These are phyloP conservation scores for Stenodema calcarata DNA, from an alignment of 2,888 invertebrate species.

Conservation along the genomic window DNA sequence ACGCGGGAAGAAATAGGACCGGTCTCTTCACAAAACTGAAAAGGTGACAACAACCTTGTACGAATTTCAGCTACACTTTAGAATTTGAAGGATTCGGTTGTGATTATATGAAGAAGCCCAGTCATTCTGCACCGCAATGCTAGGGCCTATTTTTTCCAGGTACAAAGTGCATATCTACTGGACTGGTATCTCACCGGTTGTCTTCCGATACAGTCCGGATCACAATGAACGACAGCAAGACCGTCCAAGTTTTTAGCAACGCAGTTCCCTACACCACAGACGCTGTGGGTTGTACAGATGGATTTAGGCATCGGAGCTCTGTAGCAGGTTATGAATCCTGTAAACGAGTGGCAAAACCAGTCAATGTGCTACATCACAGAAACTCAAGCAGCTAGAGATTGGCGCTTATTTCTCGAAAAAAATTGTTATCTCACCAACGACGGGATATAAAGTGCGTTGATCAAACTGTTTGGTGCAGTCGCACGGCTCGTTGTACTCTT, in stretches of 20 bases:
- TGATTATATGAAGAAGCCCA: no score
- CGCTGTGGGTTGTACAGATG: constrained; percentile 51
- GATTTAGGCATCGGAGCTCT: constrained; percentile 51
- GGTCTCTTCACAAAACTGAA: constrained; percentile 41
- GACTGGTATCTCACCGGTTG: constrained; percentile 45
- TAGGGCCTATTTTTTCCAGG: no score
- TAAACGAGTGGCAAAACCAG: no score
- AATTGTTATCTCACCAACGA: constrained; percentile 43
- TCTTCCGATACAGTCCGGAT: constrained; percentile 44
- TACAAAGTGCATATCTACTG: no score
- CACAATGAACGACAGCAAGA: constrained; percentile 50
- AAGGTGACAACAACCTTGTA: background rate
- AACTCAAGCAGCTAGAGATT: no score
- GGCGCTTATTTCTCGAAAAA: no score
- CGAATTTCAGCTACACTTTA: no score
- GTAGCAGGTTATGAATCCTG: constrained; percentile 51
- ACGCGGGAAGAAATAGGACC: constrained; percentile 1
- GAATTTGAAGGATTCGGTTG: no score
- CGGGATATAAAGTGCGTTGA: constrained; percentile 48
- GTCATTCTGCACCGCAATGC: no score
- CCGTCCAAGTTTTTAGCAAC: constrained; percentile 42
- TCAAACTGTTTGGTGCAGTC: constrained; percentile 50
- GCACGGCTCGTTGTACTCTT: constrained; percentile 43
- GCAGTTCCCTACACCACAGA: constrained; percentile 50
- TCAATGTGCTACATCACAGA: no score